These are phyloP conservation scores for Ctenomys sociabilis DNA, from an alignment of 2,113 vertebrate species.

Conservation along the genomic window DNA sequence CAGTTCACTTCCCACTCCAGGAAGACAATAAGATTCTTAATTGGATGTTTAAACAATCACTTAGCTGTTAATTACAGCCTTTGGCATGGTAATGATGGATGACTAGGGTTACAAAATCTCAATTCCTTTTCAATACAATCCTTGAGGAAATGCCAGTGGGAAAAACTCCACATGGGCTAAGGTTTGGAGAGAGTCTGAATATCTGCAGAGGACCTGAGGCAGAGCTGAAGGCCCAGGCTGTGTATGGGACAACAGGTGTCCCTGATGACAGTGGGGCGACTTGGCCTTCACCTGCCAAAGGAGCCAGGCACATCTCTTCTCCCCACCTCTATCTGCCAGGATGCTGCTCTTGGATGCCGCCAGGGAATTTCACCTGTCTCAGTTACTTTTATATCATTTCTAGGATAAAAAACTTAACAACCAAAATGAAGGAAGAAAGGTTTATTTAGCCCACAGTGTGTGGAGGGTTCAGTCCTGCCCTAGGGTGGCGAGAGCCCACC, in stretches of 20 bases:
- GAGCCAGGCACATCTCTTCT: not conserved
- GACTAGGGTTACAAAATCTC: not conserved
- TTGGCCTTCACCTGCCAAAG: not conserved
- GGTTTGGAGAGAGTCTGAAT: not conserved
- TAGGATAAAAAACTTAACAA: too few species aligned
- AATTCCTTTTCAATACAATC: conserved; percentile 32
- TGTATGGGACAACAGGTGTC: not conserved
- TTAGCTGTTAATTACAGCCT: not conserved
- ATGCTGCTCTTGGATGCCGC: not conserved
- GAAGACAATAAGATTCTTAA: not conserved
- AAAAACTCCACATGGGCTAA: not conserved
- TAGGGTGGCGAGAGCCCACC: too few species aligned
- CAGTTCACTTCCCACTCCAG: not conserved
- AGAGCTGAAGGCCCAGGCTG: not conserved
- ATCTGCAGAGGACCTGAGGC: not conserved
- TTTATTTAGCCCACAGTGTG: too few species aligned
- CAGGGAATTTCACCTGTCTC: not conserved
- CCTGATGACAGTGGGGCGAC: not conserved
- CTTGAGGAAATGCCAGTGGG: not conserved
- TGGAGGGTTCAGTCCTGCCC: too few species aligned
- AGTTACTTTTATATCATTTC: too few species aligned
- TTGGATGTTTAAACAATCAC: not conserved
- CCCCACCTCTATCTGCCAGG: not conserved
- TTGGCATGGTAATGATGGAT: not conserved
- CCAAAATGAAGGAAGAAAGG: too few species aligned